Base-by-base conservation (phyloP, 2,797 vertebrate genomes). In the Darevskia mixta region DNA sequence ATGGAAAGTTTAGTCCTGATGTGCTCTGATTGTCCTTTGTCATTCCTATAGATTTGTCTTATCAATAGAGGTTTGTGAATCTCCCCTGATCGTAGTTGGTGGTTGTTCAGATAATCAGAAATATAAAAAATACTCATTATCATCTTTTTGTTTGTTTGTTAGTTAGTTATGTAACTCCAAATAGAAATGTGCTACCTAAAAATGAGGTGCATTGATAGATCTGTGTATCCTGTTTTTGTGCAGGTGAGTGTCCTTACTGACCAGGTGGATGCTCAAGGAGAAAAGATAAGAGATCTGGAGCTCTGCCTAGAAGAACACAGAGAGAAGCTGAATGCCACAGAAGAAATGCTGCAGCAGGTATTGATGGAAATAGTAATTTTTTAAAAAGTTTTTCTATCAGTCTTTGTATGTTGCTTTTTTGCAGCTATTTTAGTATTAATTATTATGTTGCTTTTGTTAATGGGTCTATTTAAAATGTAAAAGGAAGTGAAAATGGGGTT, bases 341-440 rank as follows among this genome's bases (percentile, higher is more conserved):
- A 99, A 87, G 98, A 99, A 92, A 99, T 99, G 98, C 95, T 99
- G 86, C 99, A 99, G 90, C 99, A 99, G 98, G 99, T 99, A 91
- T 64, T 27, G 10, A 25, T 1, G 0, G 17, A 45, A 9, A 43
- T 35, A 67, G 35, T 1, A 18, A 0, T 32, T 32, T 32, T 55
- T 55, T 23, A 0, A 64, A 64, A 23, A 64, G 49, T 15, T 55
- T 55, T 64, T 35, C 32, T 35, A 7, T 55, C 27, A 41, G 1
- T 58, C 15, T 32, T 17, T n/a, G 41, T 5, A 5, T 32, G 2
- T 8, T 61, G 5, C 3, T 43, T 64, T 67, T 69, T 41, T 8
- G 3, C 7, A 18, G 18, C 23, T 25, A 43, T 7, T 32, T 78
- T 77, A 77, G 75, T 71, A 29, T 18, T 69, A 38, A 32, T 25